Conservation (phyloP, 2,797 vertebrate genomes). For the Syncerus caffer region DNA sequence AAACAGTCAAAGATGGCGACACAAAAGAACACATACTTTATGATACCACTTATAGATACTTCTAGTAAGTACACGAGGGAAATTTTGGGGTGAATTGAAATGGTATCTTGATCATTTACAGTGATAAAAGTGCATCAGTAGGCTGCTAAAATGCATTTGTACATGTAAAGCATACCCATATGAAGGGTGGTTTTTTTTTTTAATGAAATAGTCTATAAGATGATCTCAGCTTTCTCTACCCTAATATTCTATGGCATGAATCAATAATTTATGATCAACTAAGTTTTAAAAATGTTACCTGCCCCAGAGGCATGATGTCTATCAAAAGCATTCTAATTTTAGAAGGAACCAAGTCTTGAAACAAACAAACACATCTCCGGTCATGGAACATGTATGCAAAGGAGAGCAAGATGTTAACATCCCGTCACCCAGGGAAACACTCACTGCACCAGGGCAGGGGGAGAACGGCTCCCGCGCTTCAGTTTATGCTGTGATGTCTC, state of each 20-base stretch:
- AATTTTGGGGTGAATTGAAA: neutral
- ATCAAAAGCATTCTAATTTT: neutral
- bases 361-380: neutral
- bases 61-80: neutral
- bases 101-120: neutral
- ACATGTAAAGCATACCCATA: neutral
- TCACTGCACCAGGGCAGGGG: neutral
- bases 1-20: neutral
- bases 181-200: neutral
- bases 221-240: neutral
- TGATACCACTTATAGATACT: neutral
- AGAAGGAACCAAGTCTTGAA: neutral
- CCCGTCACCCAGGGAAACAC: rapidly evolving
- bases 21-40: neutral
- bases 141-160: neutral
- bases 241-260: neutral
- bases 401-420: neutral
- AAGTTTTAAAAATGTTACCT: neutral
- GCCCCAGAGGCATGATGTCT: neutral
- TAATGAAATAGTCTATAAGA: neutral
- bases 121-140: neutral
- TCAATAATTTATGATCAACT: neutral
- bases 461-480: neutral
- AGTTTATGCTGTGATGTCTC: neutral
- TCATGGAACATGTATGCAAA: neutral